Base-by-base conservation (phyloP, 2,888 invertebrate genomes). In the Listrodromus nycthemerus region DNA sequence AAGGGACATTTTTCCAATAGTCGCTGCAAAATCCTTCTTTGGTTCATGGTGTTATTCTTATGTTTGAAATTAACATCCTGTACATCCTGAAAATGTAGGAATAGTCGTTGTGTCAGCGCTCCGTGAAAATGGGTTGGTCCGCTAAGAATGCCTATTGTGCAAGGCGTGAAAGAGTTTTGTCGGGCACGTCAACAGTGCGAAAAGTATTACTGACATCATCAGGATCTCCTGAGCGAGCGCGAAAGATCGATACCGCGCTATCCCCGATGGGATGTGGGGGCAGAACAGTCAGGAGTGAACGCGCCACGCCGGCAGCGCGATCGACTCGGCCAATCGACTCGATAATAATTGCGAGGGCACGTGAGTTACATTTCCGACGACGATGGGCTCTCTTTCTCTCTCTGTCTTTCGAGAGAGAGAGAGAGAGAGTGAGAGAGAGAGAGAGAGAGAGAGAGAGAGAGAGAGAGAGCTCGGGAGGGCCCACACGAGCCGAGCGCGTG, bases 281-380 rank as follows among this genome's bases (percentile, higher is more conserved):
- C 69, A n/a, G 58, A 74, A 66, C 41, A 74, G 48, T 66, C 27
- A 4, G 41, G 41, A 27, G 13, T 33, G n/a, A 19, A 13, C 24
- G 24, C 33, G 71, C 63, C 48, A 33, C 30, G 71, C 83, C 50
- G 58, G 65, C 48, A 75, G 78, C 70, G 37, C 73, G 63, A 37
- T 78, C 65, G 69, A 65, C 77, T 74, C 55, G 73, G 58, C 73
- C 80, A 75, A 81, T 85, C 74, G 73, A 48, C 58, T 70, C 70
- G 70, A 77, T 74, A 80, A 80, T 77, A 85, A 85, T 83, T 83
- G 83, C 69, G 80, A 80, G 77, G 66, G 80, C 83, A 85, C 74
- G 80, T 80, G 77, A 83, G 80, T 78, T 70, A 78, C 83, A 85
- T 80, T 85, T 83, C 85, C 80, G 80, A 80, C 80, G 71, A 70